These are phyloP conservation scores for Dipodomys merriami DNA, from an alignment of 2,113 vertebrate species.

Conservation along the genomic window DNA sequence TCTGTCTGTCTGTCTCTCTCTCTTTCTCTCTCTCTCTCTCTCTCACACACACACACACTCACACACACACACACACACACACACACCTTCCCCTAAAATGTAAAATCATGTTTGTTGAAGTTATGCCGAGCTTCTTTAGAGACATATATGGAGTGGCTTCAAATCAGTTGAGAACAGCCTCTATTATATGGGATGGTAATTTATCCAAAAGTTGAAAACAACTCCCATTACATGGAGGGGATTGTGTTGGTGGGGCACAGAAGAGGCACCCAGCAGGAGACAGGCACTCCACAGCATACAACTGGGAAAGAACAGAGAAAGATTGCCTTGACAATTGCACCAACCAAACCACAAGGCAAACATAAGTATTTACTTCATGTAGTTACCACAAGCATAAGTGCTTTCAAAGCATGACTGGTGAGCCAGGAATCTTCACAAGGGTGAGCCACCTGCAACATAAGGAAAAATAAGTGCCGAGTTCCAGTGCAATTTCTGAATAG, in stretches of 20 bases:
- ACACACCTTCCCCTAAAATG: background rate
- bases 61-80: no score
- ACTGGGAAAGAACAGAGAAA: background rate
- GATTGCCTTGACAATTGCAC: background rate
- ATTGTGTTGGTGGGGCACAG: background rate
- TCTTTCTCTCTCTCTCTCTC: no score
- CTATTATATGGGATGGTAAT: background rate
- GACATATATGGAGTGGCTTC: background rate
- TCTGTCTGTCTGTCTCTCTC: no score
- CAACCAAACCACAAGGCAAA: background rate
- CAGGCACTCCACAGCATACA: background rate
- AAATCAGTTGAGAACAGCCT: background rate
- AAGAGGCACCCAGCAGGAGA: background rate
- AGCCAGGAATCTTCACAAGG: background rate
- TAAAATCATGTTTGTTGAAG: background rate
- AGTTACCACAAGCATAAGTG: background rate
- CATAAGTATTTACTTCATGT: background rate
- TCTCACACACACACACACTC: no score
- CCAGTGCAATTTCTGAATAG: background rate
- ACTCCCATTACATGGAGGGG: background rate
- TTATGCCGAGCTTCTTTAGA: background rate
- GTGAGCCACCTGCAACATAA: background rate
- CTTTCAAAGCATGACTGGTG: background rate
- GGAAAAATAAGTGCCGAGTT: background rate
- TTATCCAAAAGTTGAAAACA: constrained; percentile 15